Percentiles rank a stretch among this genome's conserved stretches.
Evolutionary conservation across 2,113 vertebrate genomes (phyloP).

Genomic region (Alligator mississippiensis): DNA sequence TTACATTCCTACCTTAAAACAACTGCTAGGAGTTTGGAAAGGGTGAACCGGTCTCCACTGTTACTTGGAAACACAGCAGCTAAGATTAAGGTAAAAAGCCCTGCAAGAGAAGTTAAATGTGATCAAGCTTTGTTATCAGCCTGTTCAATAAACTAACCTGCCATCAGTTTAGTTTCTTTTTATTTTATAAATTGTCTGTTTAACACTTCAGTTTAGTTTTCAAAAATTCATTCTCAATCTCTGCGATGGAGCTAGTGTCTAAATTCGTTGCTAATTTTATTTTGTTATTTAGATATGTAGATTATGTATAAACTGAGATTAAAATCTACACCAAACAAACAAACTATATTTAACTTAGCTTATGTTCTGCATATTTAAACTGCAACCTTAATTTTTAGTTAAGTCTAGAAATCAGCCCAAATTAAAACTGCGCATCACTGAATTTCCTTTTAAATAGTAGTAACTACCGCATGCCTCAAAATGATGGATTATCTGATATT

Average conservation of each 20-base stretch:
- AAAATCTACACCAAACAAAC: neutral
- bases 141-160: neutral
- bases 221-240: neutral
- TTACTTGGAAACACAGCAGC: constrained; percentile 96
- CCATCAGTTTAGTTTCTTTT: neutral
- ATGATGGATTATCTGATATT: neutral
- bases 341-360: neutral
- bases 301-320: neutral
- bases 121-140: neutral
- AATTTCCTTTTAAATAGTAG: neutral
- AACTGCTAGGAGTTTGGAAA: constrained; percentile 95
- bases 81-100: constrained; percentile 94
- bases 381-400: neutral
- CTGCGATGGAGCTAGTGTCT: neutral
- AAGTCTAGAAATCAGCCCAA: neutral
- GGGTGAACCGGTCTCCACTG: constrained; percentile 95
- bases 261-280: neutral
- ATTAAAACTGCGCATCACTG: neutral
- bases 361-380: neutral
- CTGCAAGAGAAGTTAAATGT: constrained; percentile 70
- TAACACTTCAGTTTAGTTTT: neutral
- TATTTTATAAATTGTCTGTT: neutral
- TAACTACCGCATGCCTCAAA: neutral
- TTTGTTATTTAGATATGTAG: neutral
- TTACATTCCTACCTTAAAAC: constrained; percentile 87